A percentile compares a stretch with the other conserved stretches of the same genome.
Conservation (phyloP, 53 echinoderm and acorn worm species). For the Paracentrotus lividus region DNA sequence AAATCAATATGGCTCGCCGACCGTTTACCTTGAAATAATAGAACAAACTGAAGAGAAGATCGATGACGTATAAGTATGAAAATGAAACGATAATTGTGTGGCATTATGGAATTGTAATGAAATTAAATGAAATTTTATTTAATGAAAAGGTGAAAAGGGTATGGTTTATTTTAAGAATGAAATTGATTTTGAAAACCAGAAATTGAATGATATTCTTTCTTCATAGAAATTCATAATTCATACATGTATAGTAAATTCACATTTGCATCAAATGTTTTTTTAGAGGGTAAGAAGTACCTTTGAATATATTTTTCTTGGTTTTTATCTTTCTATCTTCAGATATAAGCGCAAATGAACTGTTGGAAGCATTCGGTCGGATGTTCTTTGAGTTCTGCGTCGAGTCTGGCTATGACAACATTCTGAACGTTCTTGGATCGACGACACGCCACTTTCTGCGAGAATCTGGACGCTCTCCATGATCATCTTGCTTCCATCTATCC, state of each 20-base stretch:
- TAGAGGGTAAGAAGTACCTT: no score
- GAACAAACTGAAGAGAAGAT: background rate
- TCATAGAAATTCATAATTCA: no score
- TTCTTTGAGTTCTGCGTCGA: conserved; percentile 98
- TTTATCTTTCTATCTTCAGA: conserved; percentile 57
- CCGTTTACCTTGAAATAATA: conserved; percentile 32
- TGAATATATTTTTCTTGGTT: background rate
- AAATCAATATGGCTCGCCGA: conserved; percentile 21
- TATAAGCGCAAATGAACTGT: conserved; percentile 87
- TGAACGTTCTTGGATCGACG: conserved; percentile 93
- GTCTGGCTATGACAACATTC: conserved; percentile 97
- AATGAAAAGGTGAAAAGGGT: no score
- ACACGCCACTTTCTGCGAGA: conserved; percentile 94
- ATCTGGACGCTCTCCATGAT: conserved; percentile 97
- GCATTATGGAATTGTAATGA: no score
- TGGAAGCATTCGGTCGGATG: conserved; percentile 97
- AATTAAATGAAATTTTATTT: no score
- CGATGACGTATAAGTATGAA: background rate
- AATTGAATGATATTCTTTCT: no score
- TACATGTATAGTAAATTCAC: no score
- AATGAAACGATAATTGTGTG: background rate
- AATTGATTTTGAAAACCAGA: no score
- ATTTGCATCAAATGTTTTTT: no score
- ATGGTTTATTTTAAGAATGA: no score
- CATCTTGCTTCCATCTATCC: conserved; percentile 97